A percentile compares a stretch with the other conserved stretches of the same genome.
These are phyloP conservation scores for Centropus bengalensis DNA, from an alignment of 2,113 vertebrate genomes.

Conservation along the genomic window DNA sequence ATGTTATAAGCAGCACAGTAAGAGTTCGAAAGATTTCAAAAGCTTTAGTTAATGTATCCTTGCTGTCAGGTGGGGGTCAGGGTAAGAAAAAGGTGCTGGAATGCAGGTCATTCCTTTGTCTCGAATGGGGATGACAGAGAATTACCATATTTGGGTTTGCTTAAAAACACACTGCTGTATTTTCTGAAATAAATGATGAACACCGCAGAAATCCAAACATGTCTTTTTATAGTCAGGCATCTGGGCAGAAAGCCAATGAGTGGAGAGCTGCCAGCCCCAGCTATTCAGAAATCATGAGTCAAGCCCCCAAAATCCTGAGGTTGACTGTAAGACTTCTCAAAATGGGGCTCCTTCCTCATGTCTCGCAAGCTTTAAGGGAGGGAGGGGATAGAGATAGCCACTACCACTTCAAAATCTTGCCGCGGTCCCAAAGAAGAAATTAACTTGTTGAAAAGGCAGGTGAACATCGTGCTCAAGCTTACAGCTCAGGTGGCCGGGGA, in stretches of 20 bases:
- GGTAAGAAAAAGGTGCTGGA: background rate
- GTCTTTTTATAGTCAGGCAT: constrained; percentile 33
- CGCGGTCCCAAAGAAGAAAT: background rate
- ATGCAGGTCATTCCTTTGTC: background rate
- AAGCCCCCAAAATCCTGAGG: background rate
- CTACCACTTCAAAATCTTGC: background rate
- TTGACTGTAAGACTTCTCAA: background rate
- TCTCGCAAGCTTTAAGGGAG: fast-evolving
- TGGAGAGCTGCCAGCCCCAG: background rate
- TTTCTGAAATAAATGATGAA: constrained; percentile 32
- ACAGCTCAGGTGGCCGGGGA: fast-evolving
- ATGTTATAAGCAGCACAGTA: too few species aligned
- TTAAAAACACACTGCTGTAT: background rate
- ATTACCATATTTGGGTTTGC: constrained; percentile 37
- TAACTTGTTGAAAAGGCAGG: background rate
- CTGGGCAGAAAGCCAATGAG: background rate
- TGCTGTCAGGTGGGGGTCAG: background rate
- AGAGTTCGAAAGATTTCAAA: background rate
- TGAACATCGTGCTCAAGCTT: fast-evolving
- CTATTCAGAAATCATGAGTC: background rate
- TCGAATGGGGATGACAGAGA: fast-evolving
- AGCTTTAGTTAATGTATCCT: background rate
- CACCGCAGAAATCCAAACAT: constrained; percentile 41
- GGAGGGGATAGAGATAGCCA: too few species aligned
- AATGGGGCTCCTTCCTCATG: background rate